Evolutionary conservation across 2,888 invertebrate genomes (phyloP), one percentile per base, ranked within the genome.

Genomic region (Zeuzera pyrina): DNA sequence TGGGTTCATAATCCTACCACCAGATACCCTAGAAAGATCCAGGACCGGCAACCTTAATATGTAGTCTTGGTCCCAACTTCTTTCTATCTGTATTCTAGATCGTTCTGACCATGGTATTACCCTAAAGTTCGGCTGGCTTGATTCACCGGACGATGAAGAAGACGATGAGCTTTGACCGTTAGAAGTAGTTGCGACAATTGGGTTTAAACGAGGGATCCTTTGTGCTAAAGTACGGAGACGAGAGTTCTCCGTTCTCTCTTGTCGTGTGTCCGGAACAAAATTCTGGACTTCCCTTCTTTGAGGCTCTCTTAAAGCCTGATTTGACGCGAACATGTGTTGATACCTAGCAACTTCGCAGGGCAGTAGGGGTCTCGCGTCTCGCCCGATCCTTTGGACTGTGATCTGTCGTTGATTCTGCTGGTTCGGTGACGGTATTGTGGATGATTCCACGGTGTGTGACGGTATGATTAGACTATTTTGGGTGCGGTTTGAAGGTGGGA

Each of bases 361-460:
- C 13, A 83, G 62, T 3, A 87, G 47, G 2, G 86, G 85, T 26
- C 87, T 52, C 0, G 86, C 87, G 46, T 87, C 87, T 11, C 86
- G 66, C 3, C 85, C 86, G 12, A 87, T 77, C 34, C 85, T 61
- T 38, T 87, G 87, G 5, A 87, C 85, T 1, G 87, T 83, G 39
- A 87, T 85, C 39, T 86, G 86, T 1, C 84, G 58, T 34, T 62
- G 70, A 23, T 48, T 53, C 6, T 47, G 47, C 23, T 49, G 47
- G 22, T 45, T 48, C 22, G 54, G 44, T 3, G 57, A 36, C n/a
- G 57, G 38, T 6, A 57, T 51, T 0, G 59, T 44, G 1, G 56
- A 35, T 2, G 60, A 34, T 3, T 63, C 57, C 1, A 50, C 44
- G 1, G 50, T 12, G 0, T 57, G 38, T 0, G 70, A 60, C 2